A percentile compares a stretch with the other conserved stretches of the same genome.
phyloP scores from a whole-genome alignment of 2,113 vertebrate species.

The Oxygymnocypris stewartii region DNA sequence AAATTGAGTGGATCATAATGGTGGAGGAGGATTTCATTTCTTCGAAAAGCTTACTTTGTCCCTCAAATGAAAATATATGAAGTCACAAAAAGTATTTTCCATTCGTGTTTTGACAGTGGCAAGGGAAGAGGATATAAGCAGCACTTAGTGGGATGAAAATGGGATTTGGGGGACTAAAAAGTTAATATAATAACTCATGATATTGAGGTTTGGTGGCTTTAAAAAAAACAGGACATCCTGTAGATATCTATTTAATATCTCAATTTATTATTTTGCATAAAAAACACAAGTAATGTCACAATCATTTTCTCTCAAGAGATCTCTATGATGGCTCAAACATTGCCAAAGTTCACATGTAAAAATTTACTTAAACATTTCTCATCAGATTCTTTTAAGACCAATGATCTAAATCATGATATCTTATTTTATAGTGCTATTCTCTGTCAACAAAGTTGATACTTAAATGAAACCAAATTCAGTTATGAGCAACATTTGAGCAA shows the following conservation, averaged over 20 bases:
- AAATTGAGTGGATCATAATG: constrained; percentile 58
- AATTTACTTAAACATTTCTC: neutral
- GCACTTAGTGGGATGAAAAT: constrained; percentile 32
- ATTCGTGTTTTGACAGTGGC: constrained; percentile 39
- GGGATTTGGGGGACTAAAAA: constrained; percentile 10
- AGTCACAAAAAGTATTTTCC: constrained; percentile 34
- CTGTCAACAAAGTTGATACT: neutral
- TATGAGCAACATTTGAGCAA: neutral
- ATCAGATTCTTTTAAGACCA: neutral
- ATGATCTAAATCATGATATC: neutral
- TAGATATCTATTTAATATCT: neutral
- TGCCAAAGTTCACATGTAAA: neutral
- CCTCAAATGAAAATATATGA: constrained; percentile 40
- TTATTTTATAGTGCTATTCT: neutral
- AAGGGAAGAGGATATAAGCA: neutral
- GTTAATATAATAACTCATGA: constrained; percentile 10
- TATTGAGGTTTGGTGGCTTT: constrained; percentile 17
- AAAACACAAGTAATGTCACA: neutral
- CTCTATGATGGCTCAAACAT: neutral
- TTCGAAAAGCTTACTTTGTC: constrained; percentile 29
- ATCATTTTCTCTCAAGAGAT: neutral
- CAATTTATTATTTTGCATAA: neutral
- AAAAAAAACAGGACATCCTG: neutral
- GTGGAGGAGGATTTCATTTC: constrained; percentile 27
- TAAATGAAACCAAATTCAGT: neutral